Evolutionary conservation across 2,888 invertebrate genomes (phyloP).

Genomic region (Euzophera pinguis): DNA sequence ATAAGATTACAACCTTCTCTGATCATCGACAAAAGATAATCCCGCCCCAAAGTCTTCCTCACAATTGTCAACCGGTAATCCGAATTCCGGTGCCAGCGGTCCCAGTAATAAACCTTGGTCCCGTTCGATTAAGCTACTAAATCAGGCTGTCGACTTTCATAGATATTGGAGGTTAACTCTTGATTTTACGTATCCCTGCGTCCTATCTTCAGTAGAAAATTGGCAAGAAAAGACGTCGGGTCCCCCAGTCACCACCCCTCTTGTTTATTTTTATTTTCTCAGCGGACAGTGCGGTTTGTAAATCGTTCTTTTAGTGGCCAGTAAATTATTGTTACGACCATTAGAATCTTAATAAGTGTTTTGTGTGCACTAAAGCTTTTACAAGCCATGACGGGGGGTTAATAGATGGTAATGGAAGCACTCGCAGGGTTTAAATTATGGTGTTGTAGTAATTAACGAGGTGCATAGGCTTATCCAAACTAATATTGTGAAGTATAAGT

Average conservation of each 20-base stretch:
- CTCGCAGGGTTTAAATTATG: constrained; percentile 8
- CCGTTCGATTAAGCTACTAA: constrained; percentile 63
- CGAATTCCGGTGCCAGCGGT: constrained; percentile 41
- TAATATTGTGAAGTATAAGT: neutral
- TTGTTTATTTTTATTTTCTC: constrained; percentile 66
- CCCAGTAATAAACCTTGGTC: constrained; percentile 51
- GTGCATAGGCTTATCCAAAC: neutral
- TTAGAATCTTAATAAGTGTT: constrained; percentile 14
- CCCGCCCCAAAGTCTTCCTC: constrained; percentile 3
- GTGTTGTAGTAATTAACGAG: constrained; percentile 8
- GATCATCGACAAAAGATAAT: constrained; percentile 3
- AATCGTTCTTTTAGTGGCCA: constrained; percentile 41
- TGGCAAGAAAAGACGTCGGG: constrained; percentile 58
- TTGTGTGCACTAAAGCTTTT: constrained; percentile 12
- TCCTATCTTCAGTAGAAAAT: constrained; percentile 64
- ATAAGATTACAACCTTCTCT: neutral
- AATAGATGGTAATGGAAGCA: constrained; percentile 13
- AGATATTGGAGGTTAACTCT: constrained; percentile 64
- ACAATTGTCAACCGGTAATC: constrained; percentile 17
- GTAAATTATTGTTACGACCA: constrained; percentile 28
- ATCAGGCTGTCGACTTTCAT: constrained; percentile 61
- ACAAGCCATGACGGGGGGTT: constrained; percentile 10
- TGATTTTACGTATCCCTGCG: constrained; percentile 68
- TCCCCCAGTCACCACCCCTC: constrained; percentile 39
- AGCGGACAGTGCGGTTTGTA: constrained; percentile 41